Conservation (phyloP, 2,888 invertebrate species). For the Calameuta pallipes region DNA sequence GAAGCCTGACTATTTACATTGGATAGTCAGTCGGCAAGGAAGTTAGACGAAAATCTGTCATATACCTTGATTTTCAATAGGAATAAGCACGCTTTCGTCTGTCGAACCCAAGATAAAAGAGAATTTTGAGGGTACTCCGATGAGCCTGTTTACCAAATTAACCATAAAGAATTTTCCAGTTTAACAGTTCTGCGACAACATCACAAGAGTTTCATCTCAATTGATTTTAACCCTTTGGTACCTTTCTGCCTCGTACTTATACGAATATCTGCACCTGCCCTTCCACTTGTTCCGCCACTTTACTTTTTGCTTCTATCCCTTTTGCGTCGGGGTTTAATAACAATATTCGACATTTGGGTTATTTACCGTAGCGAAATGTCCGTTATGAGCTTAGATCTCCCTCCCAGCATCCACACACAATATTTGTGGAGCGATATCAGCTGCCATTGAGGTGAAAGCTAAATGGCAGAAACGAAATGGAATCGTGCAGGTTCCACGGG, state of each 20-base stretch:
- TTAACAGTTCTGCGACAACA: neutral
- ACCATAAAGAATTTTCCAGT: neutral
- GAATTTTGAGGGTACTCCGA: neutral
- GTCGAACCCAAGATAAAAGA: neutral
- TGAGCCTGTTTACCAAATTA: neutral
- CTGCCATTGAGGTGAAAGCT: slow-evolving; percentile 16
- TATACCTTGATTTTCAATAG: neutral
- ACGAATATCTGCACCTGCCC: neutral
- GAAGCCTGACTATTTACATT: slow-evolving; percentile 22
- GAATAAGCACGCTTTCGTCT: neutral
- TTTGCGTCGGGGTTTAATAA: neutral
- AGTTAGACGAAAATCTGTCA: neutral
- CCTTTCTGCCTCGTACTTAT: neutral
- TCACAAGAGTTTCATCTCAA: neutral
- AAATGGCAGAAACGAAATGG: slow-evolving; percentile 24
- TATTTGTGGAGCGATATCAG: neutral
- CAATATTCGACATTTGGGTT: neutral
- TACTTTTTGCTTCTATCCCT: neutral
- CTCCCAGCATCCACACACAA: neutral
- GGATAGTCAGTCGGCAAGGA: neutral
- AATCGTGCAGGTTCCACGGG: neutral
- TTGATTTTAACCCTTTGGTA: neutral
- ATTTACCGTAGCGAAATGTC: neutral
- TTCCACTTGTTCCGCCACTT: neutral
- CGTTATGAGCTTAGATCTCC: neutral